Conservation (phyloP, 1,140 invertebrate species). For the Ceratina australensis region DNA sequence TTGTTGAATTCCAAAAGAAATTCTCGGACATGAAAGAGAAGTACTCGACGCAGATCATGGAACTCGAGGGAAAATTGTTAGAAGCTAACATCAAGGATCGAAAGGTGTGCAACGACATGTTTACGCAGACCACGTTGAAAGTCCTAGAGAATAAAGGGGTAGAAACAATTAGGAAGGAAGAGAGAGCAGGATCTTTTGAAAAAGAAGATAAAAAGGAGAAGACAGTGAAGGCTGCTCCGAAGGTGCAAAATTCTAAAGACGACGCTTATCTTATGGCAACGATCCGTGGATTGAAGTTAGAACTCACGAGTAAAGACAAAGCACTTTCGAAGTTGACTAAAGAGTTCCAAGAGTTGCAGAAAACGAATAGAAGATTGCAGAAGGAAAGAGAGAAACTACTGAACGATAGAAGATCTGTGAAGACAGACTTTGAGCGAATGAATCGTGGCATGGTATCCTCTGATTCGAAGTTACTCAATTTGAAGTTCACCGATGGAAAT, state of each 20-base stretch:
- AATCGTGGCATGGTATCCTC: slow-evolving; percentile 68
- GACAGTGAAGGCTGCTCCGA: slow-evolving; percentile 57
- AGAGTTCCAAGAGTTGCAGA: slow-evolving; percentile 87
- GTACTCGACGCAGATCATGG: slow-evolving; percentile 86
- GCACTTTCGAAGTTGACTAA: slow-evolving; percentile 84
- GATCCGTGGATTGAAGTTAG: slow-evolving; percentile 87
- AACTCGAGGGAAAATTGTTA: slow-evolving; percentile 82
- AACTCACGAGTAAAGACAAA: slow-evolving; percentile 86
- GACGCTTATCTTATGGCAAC: slow-evolving; percentile 88
- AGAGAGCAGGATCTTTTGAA: slow-evolving; percentile 35
- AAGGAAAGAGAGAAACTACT: slow-evolving; percentile 85
- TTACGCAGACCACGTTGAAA: slow-evolving; percentile 68
- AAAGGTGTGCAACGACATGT: slow-evolving; percentile 66
- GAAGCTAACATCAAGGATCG: slow-evolving; percentile 60
- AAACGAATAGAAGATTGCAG: slow-evolving; percentile 86
- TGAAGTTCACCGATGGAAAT: slow-evolving; percentile 69
- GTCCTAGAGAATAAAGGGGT: slow-evolving; percentile 56
- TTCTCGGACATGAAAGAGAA: slow-evolving; percentile 88
- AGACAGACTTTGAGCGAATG: slow-evolving; percentile 63
- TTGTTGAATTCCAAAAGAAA: slow-evolving; percentile 85
- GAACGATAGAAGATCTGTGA: slow-evolving; percentile 70
- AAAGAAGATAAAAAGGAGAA: slow-evolving; percentile 58
- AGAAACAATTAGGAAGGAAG: slow-evolving; percentile 58
- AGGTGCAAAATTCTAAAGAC: slow-evolving; percentile 81
- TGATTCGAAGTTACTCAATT: slow-evolving; percentile 67